Base-by-base conservation (phyloP, 2,888 invertebrate species). In the Cosmopolites sordidus region DNA sequence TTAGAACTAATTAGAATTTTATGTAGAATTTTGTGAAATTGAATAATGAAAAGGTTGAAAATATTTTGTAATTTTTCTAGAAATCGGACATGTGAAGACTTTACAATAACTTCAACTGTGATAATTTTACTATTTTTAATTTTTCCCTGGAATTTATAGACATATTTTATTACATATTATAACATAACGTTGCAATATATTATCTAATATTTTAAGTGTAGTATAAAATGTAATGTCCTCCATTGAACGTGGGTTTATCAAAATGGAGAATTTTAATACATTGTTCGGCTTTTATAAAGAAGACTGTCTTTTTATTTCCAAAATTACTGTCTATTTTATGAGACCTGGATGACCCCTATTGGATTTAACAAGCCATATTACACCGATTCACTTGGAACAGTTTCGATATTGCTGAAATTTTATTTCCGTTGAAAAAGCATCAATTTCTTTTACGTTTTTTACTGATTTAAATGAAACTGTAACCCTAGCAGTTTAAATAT, bases 181-280 rank as follows among this genome's bases (percentile, higher is more conserved):
- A n/a, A n/a, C n/a, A 22, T 22, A 22, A 22, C 3, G 22, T 22
- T 22, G 22, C 4, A 8, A 22, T 5, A 22, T 22, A 22, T 22
- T 3, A 22, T n/a, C n/a, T n/a, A 22, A 22, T 8, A 22, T 22
- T 22, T 22, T 22, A 22, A 5, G 22, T 22, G 8, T 22, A 22
- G 8, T 22, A 22, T 22, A 22, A 22, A 22, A 22, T 22, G 3
- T 5, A 22, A 22, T 22, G 22, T 22, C 22, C 22, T 22, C 22
- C 8, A 22, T 22, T 22, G 22, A 22, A 22, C 8, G 22, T 22
- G 22, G 22, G 22, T 56, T 56, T 47, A 56, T 59, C 58, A 63
- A 58, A 60, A 59, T 54, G 55, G 56, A 60, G 64, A 64, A 48
- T 62, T 64, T 62, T 61, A 62, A 62, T 61, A 58, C 59, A 30